Conservation (phyloP, 2,888 invertebrate species). For the Phanerotoma sp. region DNA sequence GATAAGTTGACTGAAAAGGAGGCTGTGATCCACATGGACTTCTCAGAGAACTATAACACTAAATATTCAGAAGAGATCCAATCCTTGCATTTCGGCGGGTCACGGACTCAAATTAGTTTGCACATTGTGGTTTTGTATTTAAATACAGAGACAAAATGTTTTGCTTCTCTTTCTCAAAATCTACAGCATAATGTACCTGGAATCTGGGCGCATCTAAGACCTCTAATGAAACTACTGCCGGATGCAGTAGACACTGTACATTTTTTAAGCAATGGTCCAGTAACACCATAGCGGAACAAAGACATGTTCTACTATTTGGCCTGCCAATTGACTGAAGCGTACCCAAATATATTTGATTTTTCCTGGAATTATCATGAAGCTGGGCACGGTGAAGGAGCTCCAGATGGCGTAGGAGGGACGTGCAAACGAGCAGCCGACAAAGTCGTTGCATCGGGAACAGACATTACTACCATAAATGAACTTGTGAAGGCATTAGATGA, state of each 20-base stretch:
- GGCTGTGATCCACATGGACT: background rate
- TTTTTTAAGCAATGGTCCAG: slow-evolving; percentile 10
- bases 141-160: too few species aligned
- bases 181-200: too few species aligned
- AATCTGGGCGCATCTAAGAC: too few species aligned
- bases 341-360: slow-evolving; percentile 6
- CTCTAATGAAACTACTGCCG: too few species aligned
- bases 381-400: slow-evolving; percentile 47
- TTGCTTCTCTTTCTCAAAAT: too few species aligned
- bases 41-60: background rate
- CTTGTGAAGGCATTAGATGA: too few species aligned
- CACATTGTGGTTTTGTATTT: background rate
- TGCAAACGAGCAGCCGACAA: too few species aligned
- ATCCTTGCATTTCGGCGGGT: background rate
- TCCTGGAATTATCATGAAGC: slow-evolving; percentile 44
- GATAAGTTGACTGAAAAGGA: background rate
- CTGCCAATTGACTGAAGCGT: too few species aligned
- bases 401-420: slow-evolving; percentile 34
- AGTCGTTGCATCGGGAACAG: too few species aligned
- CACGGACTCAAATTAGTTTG: background rate
- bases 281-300: slow-evolving; percentile 30
- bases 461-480: too few species aligned
- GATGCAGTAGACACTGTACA: background rate
- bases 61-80: background rate
- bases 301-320: slow-evolving; percentile 51